phyloP scores from a whole-genome alignment of 2,797 vertebrate species.

The Todus mexicanus region DNA sequence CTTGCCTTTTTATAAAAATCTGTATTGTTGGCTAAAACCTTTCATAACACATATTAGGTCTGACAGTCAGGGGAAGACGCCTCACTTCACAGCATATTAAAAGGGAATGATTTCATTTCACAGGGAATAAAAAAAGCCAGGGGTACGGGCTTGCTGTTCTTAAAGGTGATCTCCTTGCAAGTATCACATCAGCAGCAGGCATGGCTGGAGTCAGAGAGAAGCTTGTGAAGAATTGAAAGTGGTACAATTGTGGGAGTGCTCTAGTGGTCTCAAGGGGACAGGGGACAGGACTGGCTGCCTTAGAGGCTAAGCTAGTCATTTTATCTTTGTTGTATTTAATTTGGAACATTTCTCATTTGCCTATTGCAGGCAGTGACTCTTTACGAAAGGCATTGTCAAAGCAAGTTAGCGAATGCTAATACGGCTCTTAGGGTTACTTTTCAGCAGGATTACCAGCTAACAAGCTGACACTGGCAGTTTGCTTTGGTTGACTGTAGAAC shows the following conservation, averaged over 20 bases:
- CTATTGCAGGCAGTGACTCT: not conserved
- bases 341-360: not conserved
- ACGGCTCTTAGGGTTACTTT: not conserved
- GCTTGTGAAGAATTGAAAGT: not conserved
- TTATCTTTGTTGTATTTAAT: not conserved
- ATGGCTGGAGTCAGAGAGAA: not conserved
- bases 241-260: not conserved
- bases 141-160: not conserved
- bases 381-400: conserved; percentile 22
- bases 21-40: not conserved
- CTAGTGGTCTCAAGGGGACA: not conserved
- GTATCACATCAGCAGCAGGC: not conserved
- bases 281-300: not conserved
- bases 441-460: conserved; percentile 12
- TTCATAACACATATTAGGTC: not conserved
- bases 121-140: not conserved
- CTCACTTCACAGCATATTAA: not conserved
- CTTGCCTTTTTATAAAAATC: not conserved
- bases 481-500: not conserved
- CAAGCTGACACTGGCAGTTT: conserved; percentile 34
- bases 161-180: not conserved
- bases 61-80: not conserved
- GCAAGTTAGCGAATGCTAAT: not conserved
- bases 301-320: not conserved
- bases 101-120: not conserved